Percentiles rank a stretch among this genome's conserved stretches.
These are phyloP conservation scores for Listrodromus nycthemerus DNA, from an alignment of 2,888 invertebrate genomes.

Conservation along the genomic window DNA sequence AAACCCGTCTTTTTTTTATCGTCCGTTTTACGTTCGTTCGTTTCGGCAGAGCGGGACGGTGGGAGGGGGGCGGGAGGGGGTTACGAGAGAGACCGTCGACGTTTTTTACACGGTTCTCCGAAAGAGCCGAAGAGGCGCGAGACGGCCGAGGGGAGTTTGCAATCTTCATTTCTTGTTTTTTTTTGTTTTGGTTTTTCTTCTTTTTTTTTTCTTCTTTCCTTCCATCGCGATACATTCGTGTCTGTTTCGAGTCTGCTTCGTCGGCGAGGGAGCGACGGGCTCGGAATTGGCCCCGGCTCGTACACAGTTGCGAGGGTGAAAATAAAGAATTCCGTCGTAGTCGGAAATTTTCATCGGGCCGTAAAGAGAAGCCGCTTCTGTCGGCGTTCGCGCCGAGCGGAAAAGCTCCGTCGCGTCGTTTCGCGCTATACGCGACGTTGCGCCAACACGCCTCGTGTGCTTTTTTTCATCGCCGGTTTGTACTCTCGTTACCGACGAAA, in stretches of 20 bases:
- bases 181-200: not conserved
- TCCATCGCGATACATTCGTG: conserved; percentile 3
- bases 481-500: conserved; percentile 67
- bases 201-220: not conserved
- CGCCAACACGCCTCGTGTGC: not conserved
- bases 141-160: not conserved
- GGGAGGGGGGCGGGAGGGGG: conserved; percentile 14
- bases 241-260: not conserved
- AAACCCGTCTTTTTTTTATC: conserved; percentile 24
- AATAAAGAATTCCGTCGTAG: conserved; percentile 72
- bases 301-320: conserved; percentile 30
- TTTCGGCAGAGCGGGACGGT: conserved; percentile 27
- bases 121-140: conserved; percentile 1
- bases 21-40: conserved; percentile 45
- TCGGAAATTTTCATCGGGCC: conserved; percentile 76
- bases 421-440: not conserved
- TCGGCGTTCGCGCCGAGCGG: conserved; percentile 69
- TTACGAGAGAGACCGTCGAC: conserved; percentile 37
- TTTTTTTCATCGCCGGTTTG: not conserved
- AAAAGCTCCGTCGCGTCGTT: conserved; percentile 72
- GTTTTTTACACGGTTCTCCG: conserved; percentile 47
- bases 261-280: not conserved
- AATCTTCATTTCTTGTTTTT: not conserved
- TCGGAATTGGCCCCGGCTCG: not conserved
- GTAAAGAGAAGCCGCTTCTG: conserved; percentile 71